A percentile compares a stretch with the other conserved stretches of the same genome.
These are phyloP conservation scores for Agriotes lineatus DNA, from an alignment of 2,888 invertebrate species.

Conservation along the genomic window DNA sequence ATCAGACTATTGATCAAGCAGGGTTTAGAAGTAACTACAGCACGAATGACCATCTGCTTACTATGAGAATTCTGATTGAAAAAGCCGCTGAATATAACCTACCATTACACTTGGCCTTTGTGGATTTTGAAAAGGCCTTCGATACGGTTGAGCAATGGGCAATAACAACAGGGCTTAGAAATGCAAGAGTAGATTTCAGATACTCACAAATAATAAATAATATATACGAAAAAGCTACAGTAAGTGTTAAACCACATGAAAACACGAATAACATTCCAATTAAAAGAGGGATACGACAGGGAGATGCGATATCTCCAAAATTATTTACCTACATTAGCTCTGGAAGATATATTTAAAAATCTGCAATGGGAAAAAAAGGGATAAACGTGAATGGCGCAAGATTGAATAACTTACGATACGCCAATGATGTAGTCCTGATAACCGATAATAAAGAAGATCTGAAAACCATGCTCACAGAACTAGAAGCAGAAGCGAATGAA, in stretches of 20 bases:
- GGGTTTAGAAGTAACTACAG: not conserved
- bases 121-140: not conserved
- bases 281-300: not conserved
- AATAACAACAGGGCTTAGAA: too few relatives aligned
- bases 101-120: not conserved
- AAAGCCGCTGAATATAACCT: not conserved
- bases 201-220: not conserved
- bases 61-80: not conserved
- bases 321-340: not conserved
- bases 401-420: not conserved
- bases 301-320: not conserved
- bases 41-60: not conserved
- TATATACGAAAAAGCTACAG: not conserved
- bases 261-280: not conserved
- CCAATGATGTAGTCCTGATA: not conserved
- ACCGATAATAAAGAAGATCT: not conserved
- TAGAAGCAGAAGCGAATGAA: not conserved
- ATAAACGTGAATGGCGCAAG: not conserved
- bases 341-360: not conserved
- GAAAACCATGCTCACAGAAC: not conserved
- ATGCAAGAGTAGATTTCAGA: too few relatives aligned
- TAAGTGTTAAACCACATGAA: not conserved
- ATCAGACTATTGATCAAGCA: not conserved
- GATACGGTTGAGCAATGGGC: not conserved
- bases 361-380: not conserved